Percentiles rank a stretch among this genome's conserved stretches.
These are phyloP conservation scores for Cairina moschata DNA, from an alignment of 2,113 vertebrate species.

Conservation along the genomic window DNA sequence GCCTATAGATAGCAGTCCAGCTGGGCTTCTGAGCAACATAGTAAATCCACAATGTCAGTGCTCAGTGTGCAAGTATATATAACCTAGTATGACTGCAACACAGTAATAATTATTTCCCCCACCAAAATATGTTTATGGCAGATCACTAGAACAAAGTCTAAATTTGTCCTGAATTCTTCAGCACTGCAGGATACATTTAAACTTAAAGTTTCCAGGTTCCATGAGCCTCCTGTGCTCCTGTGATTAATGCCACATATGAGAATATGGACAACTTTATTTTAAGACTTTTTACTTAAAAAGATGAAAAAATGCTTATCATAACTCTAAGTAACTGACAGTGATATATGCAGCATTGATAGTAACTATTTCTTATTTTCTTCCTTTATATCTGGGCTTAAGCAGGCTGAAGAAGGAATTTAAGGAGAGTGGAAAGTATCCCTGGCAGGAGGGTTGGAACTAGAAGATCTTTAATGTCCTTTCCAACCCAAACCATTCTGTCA, in stretches of 20 bases:
- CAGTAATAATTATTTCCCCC: background rate
- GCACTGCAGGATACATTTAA: background rate
- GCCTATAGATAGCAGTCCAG: background rate
- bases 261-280: background rate
- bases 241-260: background rate
- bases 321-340: background rate
- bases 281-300: background rate
- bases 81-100: background rate
- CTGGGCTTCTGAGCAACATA: background rate
- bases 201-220: background rate
- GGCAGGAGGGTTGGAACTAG: too few species aligned
- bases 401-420: background rate
- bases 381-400: background rate
- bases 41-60: accelerated
- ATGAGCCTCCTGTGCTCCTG: background rate
- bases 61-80: background rate
- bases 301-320: slow-evolving; percentile 10
- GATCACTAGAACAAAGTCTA: background rate
- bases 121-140: background rate
- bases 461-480: too few species aligned
- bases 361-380: background rate
- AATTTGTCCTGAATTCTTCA: background rate
- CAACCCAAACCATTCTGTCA: too few species aligned
- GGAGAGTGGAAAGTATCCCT: background rate
- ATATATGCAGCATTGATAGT: background rate